Percentiles rank a stretch among this genome's conserved stretches.
Conservation (phyloP, 2,888 invertebrate species). For the Cryptops parisi region DNA sequence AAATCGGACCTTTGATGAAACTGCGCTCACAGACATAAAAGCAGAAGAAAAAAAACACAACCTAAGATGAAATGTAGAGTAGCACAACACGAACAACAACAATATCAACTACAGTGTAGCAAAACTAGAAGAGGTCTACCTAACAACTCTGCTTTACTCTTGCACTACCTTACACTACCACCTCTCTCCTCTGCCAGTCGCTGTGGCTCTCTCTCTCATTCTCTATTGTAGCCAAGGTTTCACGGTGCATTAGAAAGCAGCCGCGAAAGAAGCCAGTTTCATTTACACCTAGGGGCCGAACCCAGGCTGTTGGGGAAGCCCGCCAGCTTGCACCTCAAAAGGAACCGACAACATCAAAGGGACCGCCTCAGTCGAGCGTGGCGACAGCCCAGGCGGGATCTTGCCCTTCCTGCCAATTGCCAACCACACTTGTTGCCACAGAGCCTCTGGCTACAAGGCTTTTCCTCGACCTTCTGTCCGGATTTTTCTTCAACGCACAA, state of each 20-base stretch:
- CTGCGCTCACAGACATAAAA: too few relatives aligned
- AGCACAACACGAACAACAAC: too few relatives aligned
- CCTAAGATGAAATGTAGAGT: too few relatives aligned
- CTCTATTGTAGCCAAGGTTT: neutral
- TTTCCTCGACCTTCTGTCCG: too few relatives aligned
- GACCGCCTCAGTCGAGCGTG: conserved; percentile 11
- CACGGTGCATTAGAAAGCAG: neutral
- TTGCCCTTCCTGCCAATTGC: conserved; percentile 13
- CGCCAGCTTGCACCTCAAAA: conserved; percentile 10
- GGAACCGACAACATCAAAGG: conserved; percentile 10
- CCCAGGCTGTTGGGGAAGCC: conserved; percentile 1
- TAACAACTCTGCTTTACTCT: too few relatives aligned
- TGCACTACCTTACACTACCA: too few relatives aligned
- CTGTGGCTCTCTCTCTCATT: neutral
- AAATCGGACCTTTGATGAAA: too few relatives aligned
- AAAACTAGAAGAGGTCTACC: too few relatives aligned
- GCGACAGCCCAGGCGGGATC: conserved; percentile 9
- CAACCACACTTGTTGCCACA: conserved; percentile 7
- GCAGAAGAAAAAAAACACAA: too few relatives aligned
- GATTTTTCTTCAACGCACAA: too few relatives aligned
- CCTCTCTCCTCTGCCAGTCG: neutral
- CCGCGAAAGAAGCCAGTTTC: conserved; percentile 10
- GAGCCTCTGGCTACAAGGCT: conserved; percentile 3
- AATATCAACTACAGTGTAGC: too few relatives aligned
- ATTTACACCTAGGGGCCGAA: conserved; percentile 8